phyloP scores from a whole-genome alignment of 2,113 vertebrate species.

The Mastomys coucha region DNA sequence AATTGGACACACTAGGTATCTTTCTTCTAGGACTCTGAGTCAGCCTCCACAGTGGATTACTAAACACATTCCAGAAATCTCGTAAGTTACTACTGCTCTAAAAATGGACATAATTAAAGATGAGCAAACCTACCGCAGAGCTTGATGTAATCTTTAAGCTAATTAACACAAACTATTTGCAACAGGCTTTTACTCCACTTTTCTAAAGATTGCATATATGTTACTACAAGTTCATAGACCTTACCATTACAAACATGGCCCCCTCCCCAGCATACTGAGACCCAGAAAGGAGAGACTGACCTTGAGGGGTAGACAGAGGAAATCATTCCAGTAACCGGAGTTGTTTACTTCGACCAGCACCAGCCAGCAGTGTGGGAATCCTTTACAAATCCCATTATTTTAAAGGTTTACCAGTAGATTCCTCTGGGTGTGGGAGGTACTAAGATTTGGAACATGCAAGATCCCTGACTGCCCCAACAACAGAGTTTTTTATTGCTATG shows the following conservation, averaged over 20 bases:
- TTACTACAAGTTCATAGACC: constrained; percentile 76
- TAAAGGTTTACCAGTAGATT: background rate
- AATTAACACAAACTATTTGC: constrained; percentile 83
- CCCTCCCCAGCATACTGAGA: background rate
- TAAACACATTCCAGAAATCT: constrained; percentile 85
- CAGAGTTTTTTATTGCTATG: background rate
- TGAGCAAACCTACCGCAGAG: constrained; percentile 85
- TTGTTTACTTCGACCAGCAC: constrained; percentile 5
- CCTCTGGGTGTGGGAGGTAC: background rate
- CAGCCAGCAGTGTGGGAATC: constrained; percentile 11
- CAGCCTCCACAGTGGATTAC: constrained; percentile 81
- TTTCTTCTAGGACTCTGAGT: constrained; percentile 81
- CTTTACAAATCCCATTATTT: background rate
- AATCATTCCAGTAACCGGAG: background rate
- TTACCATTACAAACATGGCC: constrained; percentile 47
- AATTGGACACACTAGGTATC: constrained; percentile 73
- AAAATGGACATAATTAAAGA: constrained; percentile 85
- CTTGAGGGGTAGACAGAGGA: background rate
- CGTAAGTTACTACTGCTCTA: constrained; percentile 82
- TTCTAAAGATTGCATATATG: constrained; percentile 74
- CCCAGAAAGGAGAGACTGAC: background rate
- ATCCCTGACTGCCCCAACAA: background rate
- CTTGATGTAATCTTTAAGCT: constrained; percentile 81
- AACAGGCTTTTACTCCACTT: constrained; percentile 71
- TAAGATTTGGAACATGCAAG: background rate